Evolutionary conservation across 2,888 invertebrate species (phyloP), one percentile per base, ranked within the genome.

Genomic region (Ormyrus labotus): DNA sequence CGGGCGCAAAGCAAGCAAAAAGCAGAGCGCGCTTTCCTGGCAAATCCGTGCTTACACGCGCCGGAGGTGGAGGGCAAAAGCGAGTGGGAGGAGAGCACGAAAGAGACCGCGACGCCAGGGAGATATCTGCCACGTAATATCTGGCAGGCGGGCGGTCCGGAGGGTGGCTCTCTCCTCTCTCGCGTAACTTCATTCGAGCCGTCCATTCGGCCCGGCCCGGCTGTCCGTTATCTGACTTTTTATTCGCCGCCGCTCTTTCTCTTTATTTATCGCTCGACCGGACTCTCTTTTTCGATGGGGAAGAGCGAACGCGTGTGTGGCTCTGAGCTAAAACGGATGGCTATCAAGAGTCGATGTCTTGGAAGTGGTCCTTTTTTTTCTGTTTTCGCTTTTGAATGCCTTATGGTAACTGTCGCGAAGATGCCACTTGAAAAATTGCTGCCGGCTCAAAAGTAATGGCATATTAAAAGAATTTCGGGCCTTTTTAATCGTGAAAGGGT

Each of bases 171-270:
- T 4, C 7, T 57, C 19, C 19, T 10, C 61, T 58, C 68, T 69
- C 68, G 68, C 75, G 70, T 70, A 81, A 81, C 58, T 78, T 78
- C 74, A 83, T 81, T 74, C 74, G 65, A 53, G 53, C 64, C 50
- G 64, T 70, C 69, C 69, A 74, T 72, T 69, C 64, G 74, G 60
- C 34, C 34, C 34, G 34, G 13, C 48, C 51, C 19, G n/a, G n/a
- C 73, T 57, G 67, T 77, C 78, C 70, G 76, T 82, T 81, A 82
- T 82, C 76, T 64, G 68, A 50, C 77, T 76, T 81, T 81, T 82
- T 75, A 69, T 78, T 70, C 34, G 11, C 11, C 57, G 48, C 55
- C 69, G 48, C 47, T 13, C 67, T 19, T 55, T 69, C 75, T 57
- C 72, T 71, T 58, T 74, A 71, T 82, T 80, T 78, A 78, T 82